These are phyloP conservation scores for Meliscaeva auricollis DNA, from an alignment of 2,888 invertebrate species.

Conservation along the genomic window DNA sequence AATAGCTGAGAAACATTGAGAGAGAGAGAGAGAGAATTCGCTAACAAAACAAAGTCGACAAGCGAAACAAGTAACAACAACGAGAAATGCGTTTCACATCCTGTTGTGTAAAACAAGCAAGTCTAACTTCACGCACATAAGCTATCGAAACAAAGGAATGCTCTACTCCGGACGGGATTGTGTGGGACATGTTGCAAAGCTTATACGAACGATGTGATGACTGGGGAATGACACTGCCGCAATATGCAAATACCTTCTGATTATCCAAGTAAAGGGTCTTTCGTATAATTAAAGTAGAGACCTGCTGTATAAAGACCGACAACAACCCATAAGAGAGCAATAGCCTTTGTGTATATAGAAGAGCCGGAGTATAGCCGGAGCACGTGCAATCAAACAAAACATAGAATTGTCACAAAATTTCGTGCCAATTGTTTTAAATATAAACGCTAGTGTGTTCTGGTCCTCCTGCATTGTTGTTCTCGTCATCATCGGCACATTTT, in stretches of 20 bases:
- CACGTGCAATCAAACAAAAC: slow-evolving; percentile 74
- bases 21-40: background rate
- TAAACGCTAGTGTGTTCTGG: slow-evolving; percentile 40
- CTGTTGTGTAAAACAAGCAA: slow-evolving; percentile 45
- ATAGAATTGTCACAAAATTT: slow-evolving; percentile 72
- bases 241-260: slow-evolving; percentile 70
- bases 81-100: slow-evolving; percentile 66
- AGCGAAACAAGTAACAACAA: slow-evolving; percentile 6
- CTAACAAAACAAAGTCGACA: slow-evolving; percentile 7
- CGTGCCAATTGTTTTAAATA: slow-evolving; percentile 69
- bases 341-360: background rate
- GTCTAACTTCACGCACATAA: slow-evolving; percentile 59
- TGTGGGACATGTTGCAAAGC: slow-evolving; percentile 28
- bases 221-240: slow-evolving; percentile 50
- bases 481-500: slow-evolving; percentile 12
- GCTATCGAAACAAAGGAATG: slow-evolving; percentile 8
- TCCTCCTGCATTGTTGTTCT: slow-evolving; percentile 7
- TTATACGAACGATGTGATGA: background rate
- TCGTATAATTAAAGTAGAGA: slow-evolving; percentile 42
- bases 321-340: slow-evolving; percentile 30
- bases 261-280: slow-evolving; percentile 58
- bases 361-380: slow-evolving; percentile 46
- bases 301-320: slow-evolving; percentile 38
- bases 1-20: background rate
- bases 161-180: background rate